Percentiles rank a stretch among this genome's conserved stretches.
These are phyloP conservation scores for Ara ararauna DNA, from an alignment of 2,797 vertebrate genomes.

Conservation along the genomic window DNA sequence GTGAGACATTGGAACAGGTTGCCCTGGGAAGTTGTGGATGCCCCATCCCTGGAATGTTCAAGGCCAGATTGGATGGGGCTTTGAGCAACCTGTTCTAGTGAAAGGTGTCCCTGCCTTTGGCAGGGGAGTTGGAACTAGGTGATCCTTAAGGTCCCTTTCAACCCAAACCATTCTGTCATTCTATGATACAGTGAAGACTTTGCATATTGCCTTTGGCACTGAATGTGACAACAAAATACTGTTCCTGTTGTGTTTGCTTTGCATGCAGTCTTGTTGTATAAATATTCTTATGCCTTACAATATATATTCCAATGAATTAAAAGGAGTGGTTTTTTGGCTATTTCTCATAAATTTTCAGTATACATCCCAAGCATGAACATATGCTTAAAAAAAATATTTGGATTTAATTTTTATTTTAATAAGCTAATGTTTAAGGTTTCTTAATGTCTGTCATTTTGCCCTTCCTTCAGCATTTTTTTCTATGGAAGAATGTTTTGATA, in stretches of 20 bases:
- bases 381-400: not conserved
- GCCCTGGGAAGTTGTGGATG: not conserved
- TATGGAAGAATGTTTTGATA: not conserved
- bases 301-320: not conserved
- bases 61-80: not conserved
- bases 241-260: not conserved
- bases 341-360: not conserved
- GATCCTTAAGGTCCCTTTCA: not conserved
- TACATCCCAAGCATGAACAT: not conserved
- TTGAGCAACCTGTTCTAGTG: not conserved
- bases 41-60: not conserved
- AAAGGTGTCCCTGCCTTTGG: not conserved
- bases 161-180: not conserved
- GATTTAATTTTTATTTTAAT: not conserved
- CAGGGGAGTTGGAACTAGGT: not conserved
- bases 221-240: not conserved
- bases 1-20: not conserved
- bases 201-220: not conserved
- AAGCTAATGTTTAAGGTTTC: not conserved
- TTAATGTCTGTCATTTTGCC: constrained; percentile 2
- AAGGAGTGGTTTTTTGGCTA: not conserved
- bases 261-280: not conserved
- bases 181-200: not conserved
- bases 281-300: not conserved
- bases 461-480: not conserved